phyloP scores from a whole-genome alignment of 2,113 vertebrate species.

The Saimiri boliviensis region DNA sequence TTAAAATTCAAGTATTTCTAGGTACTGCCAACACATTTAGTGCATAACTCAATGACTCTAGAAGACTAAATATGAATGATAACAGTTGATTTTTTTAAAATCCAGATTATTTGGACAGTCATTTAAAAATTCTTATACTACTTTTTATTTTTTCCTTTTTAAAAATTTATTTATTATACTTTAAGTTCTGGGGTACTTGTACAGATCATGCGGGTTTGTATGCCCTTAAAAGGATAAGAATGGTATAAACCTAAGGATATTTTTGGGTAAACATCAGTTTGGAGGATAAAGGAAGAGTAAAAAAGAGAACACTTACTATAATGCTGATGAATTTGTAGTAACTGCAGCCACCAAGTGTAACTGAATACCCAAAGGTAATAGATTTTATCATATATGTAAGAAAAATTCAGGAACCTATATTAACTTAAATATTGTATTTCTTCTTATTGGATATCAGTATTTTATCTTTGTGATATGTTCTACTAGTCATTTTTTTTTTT shows the following conservation, averaged over 20 bases:
- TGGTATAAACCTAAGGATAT: background rate
- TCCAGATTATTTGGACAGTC: background rate
- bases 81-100: background rate
- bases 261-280: background rate
- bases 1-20: slow-evolving; percentile 46
- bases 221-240: background rate
- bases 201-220: no score
- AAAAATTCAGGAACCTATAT: background rate
- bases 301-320: background rate
- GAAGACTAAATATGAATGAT: background rate
- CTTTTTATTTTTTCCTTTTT: no score
- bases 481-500: background rate
- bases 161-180: no score
- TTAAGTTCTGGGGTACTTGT: no score
- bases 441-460: background rate
- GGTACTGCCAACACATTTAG: background rate
- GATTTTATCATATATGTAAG: background rate
- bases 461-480: slow-evolving; percentile 1
- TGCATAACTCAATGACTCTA: background rate
- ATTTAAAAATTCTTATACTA: slow-evolving; percentile 22
- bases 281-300: background rate
- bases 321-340: background rate
- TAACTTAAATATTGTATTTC: background rate
- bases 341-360: background rate
- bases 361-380: background rate